phyloP scores from a whole-genome alignment of 2,113 vertebrate species.

The Pituophis catenifer region DNA sequence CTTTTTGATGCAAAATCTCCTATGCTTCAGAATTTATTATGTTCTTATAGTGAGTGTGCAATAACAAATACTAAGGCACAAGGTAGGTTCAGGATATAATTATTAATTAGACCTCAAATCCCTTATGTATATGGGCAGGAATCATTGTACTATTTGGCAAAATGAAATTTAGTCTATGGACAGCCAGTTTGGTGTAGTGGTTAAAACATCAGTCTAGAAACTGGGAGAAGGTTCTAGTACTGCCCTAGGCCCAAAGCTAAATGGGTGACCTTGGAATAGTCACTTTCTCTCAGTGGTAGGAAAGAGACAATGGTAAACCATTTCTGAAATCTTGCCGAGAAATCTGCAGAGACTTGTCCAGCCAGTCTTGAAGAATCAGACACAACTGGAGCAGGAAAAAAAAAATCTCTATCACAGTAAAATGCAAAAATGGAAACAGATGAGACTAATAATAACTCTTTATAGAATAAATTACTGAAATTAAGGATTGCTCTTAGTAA shows the following conservation, averaged over 20 bases:
- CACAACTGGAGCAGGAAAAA: background rate
- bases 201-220: background rate
- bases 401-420: background rate
- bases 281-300: background rate
- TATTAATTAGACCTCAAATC: background rate
- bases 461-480: background rate
- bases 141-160: background rate
- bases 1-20: conserved; percentile 2
- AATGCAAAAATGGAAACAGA: background rate
- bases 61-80: background rate
- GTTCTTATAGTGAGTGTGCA: background rate
- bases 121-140: background rate
- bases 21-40: background rate
- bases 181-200: background rate
- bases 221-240: background rate
- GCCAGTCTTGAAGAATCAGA: background rate
- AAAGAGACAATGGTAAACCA: background rate
- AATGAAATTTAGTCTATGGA: background rate
- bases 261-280: background rate
- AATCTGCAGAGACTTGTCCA: background rate
- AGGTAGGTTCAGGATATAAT: background rate
- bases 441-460: background rate
- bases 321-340: background rate
- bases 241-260: background rate
- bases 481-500: background rate